Evolutionary conservation across 53 echinoderm and acorn worm genomes (phyloP), one percentile per base, ranked within the genome.

Genomic region (Antedon mediterranea): DNA sequence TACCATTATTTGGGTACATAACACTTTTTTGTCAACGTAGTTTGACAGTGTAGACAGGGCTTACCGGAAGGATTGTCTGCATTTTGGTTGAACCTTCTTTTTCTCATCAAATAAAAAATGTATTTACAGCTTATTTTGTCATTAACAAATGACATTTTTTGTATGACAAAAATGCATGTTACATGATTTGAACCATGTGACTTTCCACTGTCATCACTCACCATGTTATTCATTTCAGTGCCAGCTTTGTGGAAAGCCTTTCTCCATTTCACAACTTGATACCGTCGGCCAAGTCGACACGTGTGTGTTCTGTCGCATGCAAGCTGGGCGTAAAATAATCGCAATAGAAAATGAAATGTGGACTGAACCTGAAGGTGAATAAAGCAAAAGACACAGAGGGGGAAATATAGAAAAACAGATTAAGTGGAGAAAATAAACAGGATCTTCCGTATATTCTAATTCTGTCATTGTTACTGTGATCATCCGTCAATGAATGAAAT

Each of bases 221-320:
- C 92, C n/a, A n/a, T n/a, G n/a, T n/a, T n/a, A n/a, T n/a, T n/a
- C n/a, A n/a, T n/a, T n/a, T n/a, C n/a, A 98, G 98, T 98, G 98
- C 42, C 90, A 89, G 57, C 85, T 82, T 18, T 98, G 98, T 72
- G 81, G 90, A 9, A 98, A 98, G 81, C 98, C 98, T 3, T 98
- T 98, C 83, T 98, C 98, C 77, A 92, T 98, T 28, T 83, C 98
- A 13, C 98, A 98, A 71, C 82, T 90, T 30, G 98, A 98, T 31
- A 80, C 86, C 30, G 77, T 83, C 4, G 57, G 76, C 32, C 86
- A 82, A 77, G 76, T 79, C n/a, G 87, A 93, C 76, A 82, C 90
- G 85, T 98, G 98, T 81, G 98, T 98, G 31, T 98, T 98, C 87
- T 98, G 98, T 43, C 81, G 98, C 8, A 86, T 98, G 28, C 86